Evolutionary conservation across 2,888 invertebrate species (phyloP).

Genomic region (Temnothorax ravouxi): DNA sequence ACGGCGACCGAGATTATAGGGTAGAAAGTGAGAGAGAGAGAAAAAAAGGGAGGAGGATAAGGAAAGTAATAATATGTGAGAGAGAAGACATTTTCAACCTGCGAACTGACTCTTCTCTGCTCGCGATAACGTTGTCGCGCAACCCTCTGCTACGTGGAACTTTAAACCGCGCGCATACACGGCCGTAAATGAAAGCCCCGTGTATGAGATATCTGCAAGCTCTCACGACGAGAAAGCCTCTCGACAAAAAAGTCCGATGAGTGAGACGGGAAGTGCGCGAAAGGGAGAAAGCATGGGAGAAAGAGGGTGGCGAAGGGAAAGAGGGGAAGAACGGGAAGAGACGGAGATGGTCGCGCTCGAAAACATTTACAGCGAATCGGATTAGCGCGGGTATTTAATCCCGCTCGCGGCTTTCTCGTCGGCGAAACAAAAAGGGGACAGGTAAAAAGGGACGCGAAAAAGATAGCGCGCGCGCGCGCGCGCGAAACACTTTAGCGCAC

Average conservation of each 20-base stretch:
- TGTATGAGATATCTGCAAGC: constrained; percentile 51
- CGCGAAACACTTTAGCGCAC: constrained; percentile 26
- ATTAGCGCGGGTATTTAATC: constrained; percentile 77
- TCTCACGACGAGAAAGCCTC: constrained; percentile 46
- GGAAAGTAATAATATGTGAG: constrained; percentile 74
- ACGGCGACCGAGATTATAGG: constrained; percentile 81
- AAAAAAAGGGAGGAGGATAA: not conserved
- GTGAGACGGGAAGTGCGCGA: not conserved
- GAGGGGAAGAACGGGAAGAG: not conserved
- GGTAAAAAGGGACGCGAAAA: constrained; percentile 65
- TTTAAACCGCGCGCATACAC: constrained; percentile 31
- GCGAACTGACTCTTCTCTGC: constrained; percentile 59
- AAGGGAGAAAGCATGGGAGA: not conserved
- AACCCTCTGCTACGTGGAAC: constrained; percentile 49
- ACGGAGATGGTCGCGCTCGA: constrained; percentile 59
- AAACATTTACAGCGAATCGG: constrained; percentile 77
- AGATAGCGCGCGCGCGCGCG: constrained; percentile 27
- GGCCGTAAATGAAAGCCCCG: constrained; percentile 36
- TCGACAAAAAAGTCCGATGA: constrained; percentile 52
- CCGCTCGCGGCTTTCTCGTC: constrained; percentile 73
- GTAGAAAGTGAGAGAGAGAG: constrained; percentile 67
- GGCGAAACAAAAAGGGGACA: constrained; percentile 67
- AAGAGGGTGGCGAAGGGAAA: too few relatives aligned
- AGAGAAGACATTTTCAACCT: constrained; percentile 63
- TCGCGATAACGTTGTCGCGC: constrained; percentile 66